A percentile compares a stretch with the other conserved stretches of the same genome.
These are phyloP conservation scores for Halictus quadricinctus DNA, from an alignment of 2,888 invertebrate species.

Conservation along the genomic window DNA sequence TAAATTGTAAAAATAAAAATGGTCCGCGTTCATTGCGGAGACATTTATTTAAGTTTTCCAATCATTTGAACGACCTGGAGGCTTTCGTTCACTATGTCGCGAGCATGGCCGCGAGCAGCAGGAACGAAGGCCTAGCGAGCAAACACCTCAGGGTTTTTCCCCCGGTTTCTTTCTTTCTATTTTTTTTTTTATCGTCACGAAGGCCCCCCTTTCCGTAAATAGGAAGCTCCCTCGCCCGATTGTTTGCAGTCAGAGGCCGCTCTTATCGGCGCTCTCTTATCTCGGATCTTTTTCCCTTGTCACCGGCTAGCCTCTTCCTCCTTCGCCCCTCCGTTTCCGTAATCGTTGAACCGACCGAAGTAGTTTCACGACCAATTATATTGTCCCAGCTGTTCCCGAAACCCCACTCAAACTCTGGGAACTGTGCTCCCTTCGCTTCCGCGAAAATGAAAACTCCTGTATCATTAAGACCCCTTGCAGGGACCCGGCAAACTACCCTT, in stretches of 20 bases:
- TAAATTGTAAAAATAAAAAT: no score
- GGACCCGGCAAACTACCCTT: neutral
- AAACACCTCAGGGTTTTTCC: neutral
- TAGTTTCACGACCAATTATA: constrained; percentile 1
- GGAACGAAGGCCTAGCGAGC: neutral
- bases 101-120: neutral
- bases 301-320: neutral
- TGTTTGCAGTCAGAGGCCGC: neutral
- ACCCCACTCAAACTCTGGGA: neutral
- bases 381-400: constrained; percentile 16
- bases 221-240: constrained; percentile 3
- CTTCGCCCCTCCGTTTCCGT: neutral
- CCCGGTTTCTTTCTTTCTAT: neutral
- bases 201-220: constrained; percentile 11
- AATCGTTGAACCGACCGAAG: neutral
- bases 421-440: neutral
- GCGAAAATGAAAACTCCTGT: constrained; percentile 9
- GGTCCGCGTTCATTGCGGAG: no score
- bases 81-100: neutral
- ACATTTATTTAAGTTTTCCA: no score
- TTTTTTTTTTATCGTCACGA: neutral
- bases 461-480: neutral
- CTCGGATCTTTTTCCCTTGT: neutral
- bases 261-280: neutral
- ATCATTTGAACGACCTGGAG: no score